phyloP scores from a whole-genome alignment of 2,797 vertebrate genomes.

The Dromococcyx pavoninus region DNA sequence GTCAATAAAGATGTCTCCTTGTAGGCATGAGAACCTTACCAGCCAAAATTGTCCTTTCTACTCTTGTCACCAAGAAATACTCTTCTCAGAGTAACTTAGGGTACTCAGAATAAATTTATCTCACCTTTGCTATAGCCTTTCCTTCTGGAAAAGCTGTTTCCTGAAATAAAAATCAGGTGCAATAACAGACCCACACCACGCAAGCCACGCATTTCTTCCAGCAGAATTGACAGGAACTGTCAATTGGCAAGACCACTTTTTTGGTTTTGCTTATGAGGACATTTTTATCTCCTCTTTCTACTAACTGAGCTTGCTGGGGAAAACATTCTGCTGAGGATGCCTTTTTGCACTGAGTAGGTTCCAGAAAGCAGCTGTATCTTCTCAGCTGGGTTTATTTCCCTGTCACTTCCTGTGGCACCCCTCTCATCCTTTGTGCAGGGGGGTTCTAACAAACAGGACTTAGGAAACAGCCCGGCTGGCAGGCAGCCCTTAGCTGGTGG shows the following conservation, averaged over 20 bases:
- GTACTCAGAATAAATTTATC: not conserved
- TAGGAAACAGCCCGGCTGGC: not conserved
- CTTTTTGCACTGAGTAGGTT: not conserved
- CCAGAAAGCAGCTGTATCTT: not conserved
- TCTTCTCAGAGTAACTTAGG: not conserved
- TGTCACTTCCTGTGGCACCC: not conserved
- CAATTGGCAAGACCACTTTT: no score
- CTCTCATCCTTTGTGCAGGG: not conserved
- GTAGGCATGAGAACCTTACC: not conserved
- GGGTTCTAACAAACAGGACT: not conserved
- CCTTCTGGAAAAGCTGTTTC: not conserved
- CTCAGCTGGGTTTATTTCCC: not conserved
- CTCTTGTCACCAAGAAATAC: not conserved
- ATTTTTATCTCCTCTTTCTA: not conserved
- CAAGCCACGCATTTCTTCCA: not conserved
- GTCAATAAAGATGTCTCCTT: not conserved
- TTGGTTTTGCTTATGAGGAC: not conserved
- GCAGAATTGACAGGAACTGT: not conserved
- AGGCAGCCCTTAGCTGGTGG: not conserved
- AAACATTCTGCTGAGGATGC: not conserved
- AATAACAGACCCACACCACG: rapidly evolving
- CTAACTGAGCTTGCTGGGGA: not conserved
- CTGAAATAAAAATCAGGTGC: not conserved
- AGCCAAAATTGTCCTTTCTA: not conserved
- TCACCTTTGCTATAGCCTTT: not conserved